These are phyloP conservation scores for Eucera pruinosa DNA, from an alignment of 2,888 invertebrate genomes.

Conservation along the genomic window DNA sequence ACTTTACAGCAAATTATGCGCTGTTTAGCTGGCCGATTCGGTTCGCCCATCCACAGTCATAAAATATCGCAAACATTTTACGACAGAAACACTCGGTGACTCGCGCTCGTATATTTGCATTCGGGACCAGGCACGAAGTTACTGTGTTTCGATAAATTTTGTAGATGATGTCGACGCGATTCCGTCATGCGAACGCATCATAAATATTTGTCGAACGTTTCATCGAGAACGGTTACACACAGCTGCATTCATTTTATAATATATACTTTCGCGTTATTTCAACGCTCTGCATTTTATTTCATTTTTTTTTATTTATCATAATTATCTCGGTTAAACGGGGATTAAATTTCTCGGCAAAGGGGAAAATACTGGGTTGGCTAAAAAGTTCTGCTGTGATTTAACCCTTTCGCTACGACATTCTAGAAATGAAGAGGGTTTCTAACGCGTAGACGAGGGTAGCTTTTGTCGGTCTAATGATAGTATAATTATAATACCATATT, in stretches of 20 bases:
- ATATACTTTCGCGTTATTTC: no score
- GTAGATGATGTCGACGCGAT: conserved; percentile 26
- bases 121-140: conserved; percentile 21
- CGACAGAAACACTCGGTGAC: conserved; percentile 29
- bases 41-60: neutral
- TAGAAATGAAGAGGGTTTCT: no score
- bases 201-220: conserved; percentile 38
- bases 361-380: no score
- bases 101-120: conserved; percentile 34
- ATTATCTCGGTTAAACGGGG: neutral
- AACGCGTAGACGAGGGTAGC: no score
- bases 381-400: no score
- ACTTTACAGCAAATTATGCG: conserved; percentile 26
- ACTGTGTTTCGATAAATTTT: conserved; percentile 48
- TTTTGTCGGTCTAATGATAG: no score
- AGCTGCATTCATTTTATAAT: conserved; percentile 1
- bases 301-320: neutral
- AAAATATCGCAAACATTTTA: conserved; percentile 50
- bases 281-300: neutral
- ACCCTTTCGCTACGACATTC: no score
- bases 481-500: no score
- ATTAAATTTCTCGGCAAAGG: neutral
- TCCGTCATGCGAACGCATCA: conserved; percentile 6
- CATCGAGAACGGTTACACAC: neutral
- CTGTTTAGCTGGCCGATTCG: conserved; percentile 31